Percentiles rank a stretch among this genome's conserved stretches.
phyloP scores from a whole-genome alignment of 2,797 vertebrate genomes.

The Saxicola maurus region DNA sequence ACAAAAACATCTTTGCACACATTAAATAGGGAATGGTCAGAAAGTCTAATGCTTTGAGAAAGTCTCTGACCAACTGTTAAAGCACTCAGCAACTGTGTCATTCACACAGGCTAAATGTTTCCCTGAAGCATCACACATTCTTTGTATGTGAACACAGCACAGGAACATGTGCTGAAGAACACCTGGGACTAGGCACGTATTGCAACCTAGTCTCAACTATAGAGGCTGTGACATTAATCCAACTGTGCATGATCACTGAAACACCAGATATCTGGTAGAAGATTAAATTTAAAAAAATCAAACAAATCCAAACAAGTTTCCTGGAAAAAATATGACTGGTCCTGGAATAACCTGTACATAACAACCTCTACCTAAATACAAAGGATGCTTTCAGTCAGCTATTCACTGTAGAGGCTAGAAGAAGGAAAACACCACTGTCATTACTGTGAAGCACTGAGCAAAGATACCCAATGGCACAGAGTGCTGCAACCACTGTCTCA shows the following conservation, averaged over 20 bases:
- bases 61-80: neutral
- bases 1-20: neutral
- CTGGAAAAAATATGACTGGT: neutral
- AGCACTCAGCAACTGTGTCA: neutral
- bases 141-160: neutral
- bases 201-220: neutral
- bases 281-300: neutral
- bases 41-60: neutral
- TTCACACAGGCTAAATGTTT: neutral
- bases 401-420: neutral
- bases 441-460: neutral
- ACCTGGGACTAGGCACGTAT: neutral
- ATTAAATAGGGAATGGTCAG: neutral
- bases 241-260: neutral
- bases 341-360: neutral
- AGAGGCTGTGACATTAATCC: neutral
- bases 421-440: neutral
- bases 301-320: neutral
- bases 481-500: neutral
- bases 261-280: neutral
- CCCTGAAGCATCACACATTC: conserved; percentile 23
- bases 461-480: neutral
- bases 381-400: neutral
- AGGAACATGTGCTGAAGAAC: neutral
- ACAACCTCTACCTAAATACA: neutral